A percentile compares a stretch with the other conserved stretches of the same genome.
These are phyloP conservation scores for Pterobdella sp. DNA, from an alignment of 2,888 invertebrate genomes.

Conservation along the genomic window DNA sequence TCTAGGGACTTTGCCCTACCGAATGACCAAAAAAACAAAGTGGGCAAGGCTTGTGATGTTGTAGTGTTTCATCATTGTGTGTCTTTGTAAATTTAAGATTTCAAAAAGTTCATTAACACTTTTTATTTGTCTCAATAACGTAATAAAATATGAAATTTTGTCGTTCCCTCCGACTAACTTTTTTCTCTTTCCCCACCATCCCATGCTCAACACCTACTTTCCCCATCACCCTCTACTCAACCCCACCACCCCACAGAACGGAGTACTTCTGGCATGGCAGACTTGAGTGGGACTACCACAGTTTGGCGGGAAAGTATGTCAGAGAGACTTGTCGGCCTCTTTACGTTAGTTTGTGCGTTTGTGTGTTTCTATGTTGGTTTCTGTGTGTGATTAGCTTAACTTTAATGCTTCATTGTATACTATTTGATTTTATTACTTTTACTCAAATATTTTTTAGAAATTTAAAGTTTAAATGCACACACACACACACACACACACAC, in stretches of 20 bases:
- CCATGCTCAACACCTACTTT: neutral
- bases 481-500: neutral
- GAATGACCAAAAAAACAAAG: slow-evolving; percentile 60
- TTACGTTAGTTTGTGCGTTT: slow-evolving; percentile 58
- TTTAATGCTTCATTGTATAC: neutral
- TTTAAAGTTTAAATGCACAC: neutral
- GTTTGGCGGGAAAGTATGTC: slow-evolving; percentile 91
- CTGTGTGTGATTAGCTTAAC: neutral
- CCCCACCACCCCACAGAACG: slow-evolving; percentile 59
- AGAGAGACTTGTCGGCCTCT: slow-evolving; percentile 94
- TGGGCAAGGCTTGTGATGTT: slow-evolving; percentile 49
- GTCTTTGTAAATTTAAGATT: too few relatives aligned
- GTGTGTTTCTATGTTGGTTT: neutral
- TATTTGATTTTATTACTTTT: neutral
- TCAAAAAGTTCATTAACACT: too few relatives aligned
- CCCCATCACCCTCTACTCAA: neutral
- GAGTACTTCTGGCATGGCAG: slow-evolving; percentile 96
- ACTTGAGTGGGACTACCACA: slow-evolving; percentile 95
- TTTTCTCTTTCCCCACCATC: neutral
- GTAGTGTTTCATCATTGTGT: neutral
- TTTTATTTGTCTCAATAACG: neutral
- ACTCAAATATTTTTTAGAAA: too few relatives aligned
- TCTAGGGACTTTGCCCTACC: slow-evolving; percentile 86
- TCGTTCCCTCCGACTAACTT: neutral
- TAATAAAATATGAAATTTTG: neutral